These are phyloP conservation scores for Maccullochella peelii DNA, from an alignment of 2,113 vertebrate species.

Conservation along the genomic window DNA sequence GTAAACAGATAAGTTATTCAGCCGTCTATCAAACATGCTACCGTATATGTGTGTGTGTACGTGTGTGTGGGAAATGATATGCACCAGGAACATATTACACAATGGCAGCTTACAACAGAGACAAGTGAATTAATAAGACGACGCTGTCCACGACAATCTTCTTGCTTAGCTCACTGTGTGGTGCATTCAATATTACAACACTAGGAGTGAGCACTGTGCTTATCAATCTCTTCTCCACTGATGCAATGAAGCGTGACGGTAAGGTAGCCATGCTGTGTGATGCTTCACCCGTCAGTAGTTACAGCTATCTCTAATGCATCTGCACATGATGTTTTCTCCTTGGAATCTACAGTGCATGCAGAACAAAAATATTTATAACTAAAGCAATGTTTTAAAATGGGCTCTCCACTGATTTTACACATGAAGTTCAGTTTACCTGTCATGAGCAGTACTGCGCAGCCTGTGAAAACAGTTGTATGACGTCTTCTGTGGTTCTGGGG, in stretches of 20 bases:
- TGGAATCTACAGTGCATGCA: not conserved
- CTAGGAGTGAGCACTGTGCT: not conserved
- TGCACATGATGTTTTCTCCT: not conserved
- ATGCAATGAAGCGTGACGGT: conserved; percentile 34
- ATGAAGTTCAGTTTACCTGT: too few species aligned
- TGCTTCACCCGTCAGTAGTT: conserved; percentile 14
- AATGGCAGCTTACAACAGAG: conserved; percentile 14
- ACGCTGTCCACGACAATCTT: not conserved
- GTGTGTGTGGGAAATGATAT: conserved; percentile 6
- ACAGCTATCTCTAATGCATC: not conserved
- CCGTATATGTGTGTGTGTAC: not conserved
- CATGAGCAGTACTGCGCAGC: not conserved
- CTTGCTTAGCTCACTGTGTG: conserved; percentile 12
- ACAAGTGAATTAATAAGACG: conserved; percentile 9
- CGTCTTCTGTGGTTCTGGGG: not conserved
- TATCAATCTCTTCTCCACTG: conserved; percentile 38
- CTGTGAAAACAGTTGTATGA: not conserved
- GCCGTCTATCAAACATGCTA: conserved; percentile 49
- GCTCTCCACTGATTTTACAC: not conserved
- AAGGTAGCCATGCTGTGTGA: conserved; percentile 19
- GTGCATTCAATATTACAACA: conserved; percentile 6
- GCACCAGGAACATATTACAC: conserved; percentile 25
- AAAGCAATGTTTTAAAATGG: not conserved
- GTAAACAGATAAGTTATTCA: conserved; percentile 69
- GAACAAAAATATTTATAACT: not conserved